A percentile compares a stretch with the other conserved stretches of the same genome.
Evolutionary conservation across 2,113 vertebrate species (phyloP).

Genomic region (Gavia stellata): DNA sequence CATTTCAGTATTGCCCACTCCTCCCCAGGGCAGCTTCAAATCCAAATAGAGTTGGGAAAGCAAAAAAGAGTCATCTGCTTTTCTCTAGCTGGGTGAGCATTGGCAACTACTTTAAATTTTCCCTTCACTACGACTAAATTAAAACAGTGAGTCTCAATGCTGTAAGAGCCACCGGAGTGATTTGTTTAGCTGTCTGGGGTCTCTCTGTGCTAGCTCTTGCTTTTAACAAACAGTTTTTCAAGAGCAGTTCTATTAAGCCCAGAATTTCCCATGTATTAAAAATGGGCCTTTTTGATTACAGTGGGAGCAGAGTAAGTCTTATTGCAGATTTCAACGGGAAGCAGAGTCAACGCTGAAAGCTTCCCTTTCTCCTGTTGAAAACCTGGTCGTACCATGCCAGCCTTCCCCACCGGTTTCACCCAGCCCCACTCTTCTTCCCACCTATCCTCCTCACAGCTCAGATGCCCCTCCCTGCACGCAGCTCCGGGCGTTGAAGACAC

Average conservation of each 20-base stretch:
- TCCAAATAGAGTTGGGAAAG: background rate
- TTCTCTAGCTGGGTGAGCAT: background rate
- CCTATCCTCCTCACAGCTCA: accelerated
- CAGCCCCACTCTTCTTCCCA: background rate
- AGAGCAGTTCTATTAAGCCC: background rate
- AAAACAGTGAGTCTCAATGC: background rate
- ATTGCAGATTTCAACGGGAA: background rate
- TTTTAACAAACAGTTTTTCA: background rate
- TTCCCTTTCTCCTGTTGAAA: background rate
- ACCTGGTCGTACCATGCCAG: background rate
- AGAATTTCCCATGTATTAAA: constrained; percentile 8
- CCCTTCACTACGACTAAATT: background rate
- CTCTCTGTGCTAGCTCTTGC: background rate
- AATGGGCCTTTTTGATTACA: background rate
- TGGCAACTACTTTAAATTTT: background rate
- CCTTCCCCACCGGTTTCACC: background rate
- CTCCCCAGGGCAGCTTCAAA: background rate
- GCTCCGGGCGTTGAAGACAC: accelerated
- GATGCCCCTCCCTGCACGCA: accelerated
- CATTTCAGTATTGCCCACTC: background rate
- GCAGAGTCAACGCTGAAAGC: background rate
- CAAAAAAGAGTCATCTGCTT: background rate
- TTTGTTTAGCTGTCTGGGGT: background rate
- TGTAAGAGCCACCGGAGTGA: background rate
- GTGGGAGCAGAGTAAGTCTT: background rate